Base-by-base conservation (phyloP, 92 coral and sea anemone species). In the Umimayanthus kanabou region DNA sequence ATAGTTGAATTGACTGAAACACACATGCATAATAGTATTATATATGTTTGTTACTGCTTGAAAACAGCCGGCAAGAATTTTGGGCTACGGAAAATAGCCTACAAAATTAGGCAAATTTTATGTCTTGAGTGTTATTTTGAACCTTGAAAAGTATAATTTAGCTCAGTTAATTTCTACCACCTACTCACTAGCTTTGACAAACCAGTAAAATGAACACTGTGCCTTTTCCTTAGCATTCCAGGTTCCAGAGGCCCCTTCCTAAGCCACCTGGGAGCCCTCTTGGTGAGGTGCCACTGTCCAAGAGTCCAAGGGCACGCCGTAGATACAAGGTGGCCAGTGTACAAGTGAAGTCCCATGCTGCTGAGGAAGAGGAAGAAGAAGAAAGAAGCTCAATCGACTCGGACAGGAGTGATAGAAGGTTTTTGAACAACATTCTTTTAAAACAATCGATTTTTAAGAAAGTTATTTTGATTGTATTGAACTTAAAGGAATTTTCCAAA, bases 241-340 rank as follows among this genome's bases (percentile, higher is more conserved):
- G 83, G 25, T 80, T 61, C 23, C 79, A 81, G 23, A 90, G 98
- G 80, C 98, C 98, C 40, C 89, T 95, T 9, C 98, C 98, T 7
- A 90, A 90, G 72, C 98, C 98, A 2, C 98, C 98, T 37, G 86
- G 83, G 33, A 85, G 76, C 70, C 65, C 87, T 73, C 65, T 74
- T 53, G 83, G 67, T 0, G 93, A 87, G 30, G 91, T 79, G 42
- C 96, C 92, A 3, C 78, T 90, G 16, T 95, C 98, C 23, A 95
- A 88, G 65, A 95, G 98, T 80, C 98, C 98, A 14, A 90, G 94
- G 55, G 90, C 94, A 14, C 90, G 98, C n/a, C 90, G 98, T 25
- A 88, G 96, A 28, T 95, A 95, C 88, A 95, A 95, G 67, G 94
- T 95, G 37, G 73, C 91, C 43, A 72, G 93, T 65, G 79, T 55